Base-by-base conservation (phyloP, 2,797 vertebrate genomes). In the Ctenopoma kingsleyae region DNA sequence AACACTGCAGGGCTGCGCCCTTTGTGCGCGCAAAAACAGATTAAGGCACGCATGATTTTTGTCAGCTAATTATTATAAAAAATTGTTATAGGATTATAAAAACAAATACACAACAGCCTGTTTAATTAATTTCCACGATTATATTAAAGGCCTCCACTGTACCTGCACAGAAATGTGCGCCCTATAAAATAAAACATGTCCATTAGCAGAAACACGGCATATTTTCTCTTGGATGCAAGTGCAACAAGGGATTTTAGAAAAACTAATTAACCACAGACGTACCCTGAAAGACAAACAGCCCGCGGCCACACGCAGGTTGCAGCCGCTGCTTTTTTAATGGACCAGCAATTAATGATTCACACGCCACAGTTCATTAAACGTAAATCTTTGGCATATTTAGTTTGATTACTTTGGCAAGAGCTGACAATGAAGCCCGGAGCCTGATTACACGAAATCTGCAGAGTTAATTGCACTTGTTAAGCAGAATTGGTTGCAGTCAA, bases 401-500 rank as follows among this genome's bases (percentile, higher is more conserved):
- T 27, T 16, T 67, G 85, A 73, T 91, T 80, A 54, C 57, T 86
- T 88, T 90, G 89, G 87, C 88, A 52, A 49, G 30, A 80, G 72
- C 71, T 19, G 12, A 78, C 50, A 81, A 64, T 6, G 43, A 61
- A 70, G 78, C 67, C 56, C 38, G 47, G 12, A 60, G 76, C 19
- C 51, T 86, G 76, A 89, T 83, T 66, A 60, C 67, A 5, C 32
- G 67, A 40, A 55, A 54, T 71, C 65, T 2, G 59, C 51, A 25
- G n/a, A 19, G 41, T 53, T 89, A 89, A 92, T 91, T 87, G 79
- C 80, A 52, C 88, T 85, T 82, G 80, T 88, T 84, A 62, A 52
- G 54, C 63, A 58, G 46, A 74, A 88, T 76, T 84, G 48, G 51
- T 72, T 30, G 77, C 74, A 75, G 77, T 67, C 72, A 80, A 85